Percentiles rank a stretch among this genome's conserved stretches.
These are phyloP conservation scores for Philonicus albiceps DNA, from an alignment of 2,888 invertebrate genomes.

Conservation along the genomic window DNA sequence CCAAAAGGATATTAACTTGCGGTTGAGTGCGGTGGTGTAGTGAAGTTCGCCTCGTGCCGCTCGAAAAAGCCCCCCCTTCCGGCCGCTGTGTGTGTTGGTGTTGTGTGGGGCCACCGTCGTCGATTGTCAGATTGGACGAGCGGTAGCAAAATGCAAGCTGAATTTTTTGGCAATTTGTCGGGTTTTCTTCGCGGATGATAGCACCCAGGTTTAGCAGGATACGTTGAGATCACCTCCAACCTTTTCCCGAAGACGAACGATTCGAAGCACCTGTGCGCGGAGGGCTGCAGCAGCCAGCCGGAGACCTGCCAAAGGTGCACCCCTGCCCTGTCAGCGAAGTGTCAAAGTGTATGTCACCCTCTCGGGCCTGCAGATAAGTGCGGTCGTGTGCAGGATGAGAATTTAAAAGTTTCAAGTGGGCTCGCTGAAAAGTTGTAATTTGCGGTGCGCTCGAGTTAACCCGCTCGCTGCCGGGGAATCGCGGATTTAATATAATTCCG, in stretches of 20 bases:
- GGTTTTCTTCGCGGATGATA: slow-evolving; percentile 12
- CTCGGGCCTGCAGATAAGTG: slow-evolving; percentile 23
- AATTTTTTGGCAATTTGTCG: slow-evolving; percentile 24
- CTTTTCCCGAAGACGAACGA: neutral
- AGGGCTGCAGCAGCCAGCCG: neutral
- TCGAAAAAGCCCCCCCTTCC: neutral
- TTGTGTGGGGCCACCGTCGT: neutral
- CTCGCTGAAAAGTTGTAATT: neutral
- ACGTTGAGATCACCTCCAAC: neutral
- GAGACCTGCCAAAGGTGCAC: neutral
- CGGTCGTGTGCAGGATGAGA: slow-evolving; percentile 15
- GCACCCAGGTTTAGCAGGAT: neutral
- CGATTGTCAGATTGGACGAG: neutral
- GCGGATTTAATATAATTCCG: neutral
- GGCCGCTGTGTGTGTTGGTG: neutral
- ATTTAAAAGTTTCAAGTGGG: neutral
- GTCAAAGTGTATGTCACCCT: slow-evolving; percentile 35
- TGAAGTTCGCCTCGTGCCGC: slow-evolving; percentile 6
- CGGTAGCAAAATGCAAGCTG: slow-evolving; percentile 35
- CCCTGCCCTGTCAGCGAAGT: slow-evolving; percentile 4
- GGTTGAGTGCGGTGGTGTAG: neutral
- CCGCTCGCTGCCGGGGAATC: neutral
- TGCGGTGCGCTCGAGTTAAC: neutral
- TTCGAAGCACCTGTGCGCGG: neutral
- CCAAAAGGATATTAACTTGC: slow-evolving; percentile 27